Conservation (phyloP, 2,888 invertebrate species). For the Timema cristinae region DNA sequence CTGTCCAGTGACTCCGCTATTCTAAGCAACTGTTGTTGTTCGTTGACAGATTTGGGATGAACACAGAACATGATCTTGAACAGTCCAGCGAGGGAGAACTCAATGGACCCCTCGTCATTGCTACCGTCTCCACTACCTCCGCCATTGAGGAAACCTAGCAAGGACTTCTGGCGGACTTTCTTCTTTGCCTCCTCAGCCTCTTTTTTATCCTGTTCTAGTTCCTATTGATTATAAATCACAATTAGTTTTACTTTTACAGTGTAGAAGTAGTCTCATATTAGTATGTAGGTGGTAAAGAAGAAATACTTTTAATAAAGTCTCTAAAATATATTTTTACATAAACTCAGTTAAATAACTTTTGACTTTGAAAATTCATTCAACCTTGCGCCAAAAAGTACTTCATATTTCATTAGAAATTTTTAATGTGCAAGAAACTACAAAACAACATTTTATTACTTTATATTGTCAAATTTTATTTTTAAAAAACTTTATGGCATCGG, state of each 20-base stretch:
- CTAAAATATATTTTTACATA: too few relatives aligned
- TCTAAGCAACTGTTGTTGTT: slow-evolving; percentile 45
- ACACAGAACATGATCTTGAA: slow-evolving; percentile 54
- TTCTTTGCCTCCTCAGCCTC: slow-evolving; percentile 42
- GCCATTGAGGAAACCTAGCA: slow-evolving; percentile 41
- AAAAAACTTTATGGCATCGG: too few relatives aligned
- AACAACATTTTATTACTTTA: too few relatives aligned
- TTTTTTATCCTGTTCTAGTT: slow-evolving; percentile 41
- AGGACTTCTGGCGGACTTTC: slow-evolving; percentile 41
- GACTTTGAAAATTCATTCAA: too few relatives aligned
- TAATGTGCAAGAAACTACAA: too few relatives aligned
- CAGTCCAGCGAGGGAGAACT: slow-evolving; percentile 51
- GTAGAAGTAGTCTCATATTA: background rate
- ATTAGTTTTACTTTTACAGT: background rate
- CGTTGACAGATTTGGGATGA: slow-evolving; percentile 45
- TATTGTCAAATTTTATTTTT: too few relatives aligned
- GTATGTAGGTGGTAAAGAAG: too few relatives aligned
- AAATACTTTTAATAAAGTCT: too few relatives aligned
- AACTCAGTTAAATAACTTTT: too few relatives aligned
- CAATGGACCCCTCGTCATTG: slow-evolving; percentile 49
- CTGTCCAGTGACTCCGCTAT: slow-evolving; percentile 46
- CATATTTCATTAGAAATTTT: too few relatives aligned
- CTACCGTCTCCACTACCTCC: slow-evolving; percentile 31
- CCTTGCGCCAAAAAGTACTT: too few relatives aligned
- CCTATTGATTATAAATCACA: slow-evolving; percentile 24